These are phyloP conservation scores for Syritta pipiens DNA, from an alignment of 2,888 invertebrate genomes.

Conservation along the genomic window DNA sequence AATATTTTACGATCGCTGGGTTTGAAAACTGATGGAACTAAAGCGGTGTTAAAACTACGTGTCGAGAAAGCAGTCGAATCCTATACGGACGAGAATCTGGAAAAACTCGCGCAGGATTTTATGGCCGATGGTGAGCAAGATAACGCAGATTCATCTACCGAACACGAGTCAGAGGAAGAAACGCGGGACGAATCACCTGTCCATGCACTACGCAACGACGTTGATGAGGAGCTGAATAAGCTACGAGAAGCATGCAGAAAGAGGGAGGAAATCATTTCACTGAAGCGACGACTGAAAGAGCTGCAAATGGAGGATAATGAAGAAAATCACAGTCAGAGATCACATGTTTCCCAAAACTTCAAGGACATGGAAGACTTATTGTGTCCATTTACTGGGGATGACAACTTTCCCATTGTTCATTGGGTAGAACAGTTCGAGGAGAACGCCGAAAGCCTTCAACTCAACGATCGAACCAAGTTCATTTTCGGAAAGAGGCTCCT, in stretches of 20 bases:
- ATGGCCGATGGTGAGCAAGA: not conserved
- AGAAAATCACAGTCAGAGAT: constrained; percentile 1
- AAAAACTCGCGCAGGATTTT: not conserved
- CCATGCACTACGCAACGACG: not conserved
- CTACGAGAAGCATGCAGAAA: too few species aligned
- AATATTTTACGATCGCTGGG: constrained; percentile 17
- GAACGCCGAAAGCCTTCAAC: constrained; percentile 8
- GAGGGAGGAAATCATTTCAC: too few species aligned
- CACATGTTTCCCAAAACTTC: constrained; percentile 10
- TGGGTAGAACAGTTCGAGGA: constrained; percentile 43
- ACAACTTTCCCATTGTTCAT: constrained; percentile 33
- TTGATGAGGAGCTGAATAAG: too few species aligned
- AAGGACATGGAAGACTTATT: constrained; percentile 7
- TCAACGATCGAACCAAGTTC: constrained; percentile 30
- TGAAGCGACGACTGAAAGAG: too few species aligned
- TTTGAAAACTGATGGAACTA: constrained; percentile 9
- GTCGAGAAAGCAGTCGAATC: not conserved
- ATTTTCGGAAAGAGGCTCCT: constrained; percentile 3
- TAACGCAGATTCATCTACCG: not conserved
- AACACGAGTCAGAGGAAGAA: not conserved
- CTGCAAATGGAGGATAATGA: constrained; percentile 16
- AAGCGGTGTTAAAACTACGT: not conserved
- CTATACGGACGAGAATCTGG: not conserved
- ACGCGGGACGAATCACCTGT: not conserved
- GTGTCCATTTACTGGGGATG: constrained; percentile 38